phyloP scores from a whole-genome alignment of 2,113 vertebrate species.

The Solenodon paradoxus region DNA sequence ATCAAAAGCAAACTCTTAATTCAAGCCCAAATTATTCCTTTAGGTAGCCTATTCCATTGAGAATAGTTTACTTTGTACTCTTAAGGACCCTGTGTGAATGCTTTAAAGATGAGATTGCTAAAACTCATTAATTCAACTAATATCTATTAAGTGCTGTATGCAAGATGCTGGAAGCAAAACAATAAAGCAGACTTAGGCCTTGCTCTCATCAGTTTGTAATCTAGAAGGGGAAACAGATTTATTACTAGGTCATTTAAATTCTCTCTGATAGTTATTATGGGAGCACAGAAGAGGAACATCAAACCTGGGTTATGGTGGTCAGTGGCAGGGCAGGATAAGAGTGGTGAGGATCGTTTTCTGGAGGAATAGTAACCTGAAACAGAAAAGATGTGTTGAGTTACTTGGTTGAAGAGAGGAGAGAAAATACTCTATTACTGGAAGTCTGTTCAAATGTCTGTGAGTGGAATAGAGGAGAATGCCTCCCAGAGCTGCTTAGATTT shows the following conservation, averaged over 20 bases:
- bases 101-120: conserved; percentile 27
- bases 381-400: background rate
- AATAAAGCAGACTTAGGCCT: background rate
- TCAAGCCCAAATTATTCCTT: conserved; percentile 5
- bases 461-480: background rate
- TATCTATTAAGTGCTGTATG: background rate
- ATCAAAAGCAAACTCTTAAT: conserved; percentile 37
- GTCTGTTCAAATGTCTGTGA: background rate
- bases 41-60: background rate
- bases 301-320: background rate
- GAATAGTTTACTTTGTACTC: conserved; percentile 15
- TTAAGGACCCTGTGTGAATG: background rate
- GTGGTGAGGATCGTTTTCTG: background rate
- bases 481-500: background rate
- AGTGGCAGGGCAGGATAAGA: background rate
- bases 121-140: conserved; percentile 13
- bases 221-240: background rate
- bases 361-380: background rate
- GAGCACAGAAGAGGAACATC: background rate
- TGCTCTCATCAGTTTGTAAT: background rate
- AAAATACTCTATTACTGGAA: background rate
- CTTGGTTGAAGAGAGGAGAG: background rate
- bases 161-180: background rate
- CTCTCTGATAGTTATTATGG: background rate
- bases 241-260: background rate